Evolutionary conservation across 2,113 vertebrate species (phyloP), one percentile per base, ranked within the genome.

Genomic region (Pontoporia blainvillei): DNA sequence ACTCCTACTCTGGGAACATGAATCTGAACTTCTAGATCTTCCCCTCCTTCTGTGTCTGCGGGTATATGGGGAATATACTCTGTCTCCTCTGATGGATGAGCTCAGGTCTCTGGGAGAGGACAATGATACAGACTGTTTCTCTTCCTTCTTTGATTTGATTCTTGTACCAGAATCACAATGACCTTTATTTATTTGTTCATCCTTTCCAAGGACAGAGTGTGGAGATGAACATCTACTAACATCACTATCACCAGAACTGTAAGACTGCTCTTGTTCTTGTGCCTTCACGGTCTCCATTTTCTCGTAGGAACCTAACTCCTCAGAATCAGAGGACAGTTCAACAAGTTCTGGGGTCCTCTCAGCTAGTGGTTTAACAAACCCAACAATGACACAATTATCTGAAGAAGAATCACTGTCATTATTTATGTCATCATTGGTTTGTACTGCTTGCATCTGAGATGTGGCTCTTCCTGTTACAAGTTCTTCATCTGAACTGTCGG

Each of bases 281-380:
- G 98, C 98, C 73, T 97, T 98, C 73, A 91, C 94, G 0, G 97
- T 97, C 95, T 98, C 99, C 49, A 85, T 97, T 59, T 97, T 98
- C 34, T 99, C 98, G 6, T 99, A 99, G 71, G 90, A 96, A 15
- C 97, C 95, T 17, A 99, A 99, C 8, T 98, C 98, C 71, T 99
- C 99, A 15, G 99, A 99, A 97, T 99, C 99, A 0, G 99, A 99
- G 25, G 99, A 99, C 61, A 99, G 98, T 92, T 99, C 98, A 85
- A 99, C 99, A 86, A 99, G 98, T 98, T 99, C 99, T 57, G 99
- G 99, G 3, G 99, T 99, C 93, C 99, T 99, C 83, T 99, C 99
- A 46, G 98, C 98, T 78, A 99, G 97, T 0, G 99, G 99, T 88
- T 99, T 99, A 66, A 99, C 99, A 91, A 99, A 99, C 10, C 99